Conservation (phyloP, 2,113 vertebrate genomes). For the Sus scrofa region T2T-Sscrofa CM000818.6:53267501-53268000, state of each 20-base stretch:
- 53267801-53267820: not conserved
- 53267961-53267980: not conserved
- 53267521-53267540: not conserved
- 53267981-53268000: conserved; percentile 31
- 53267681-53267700: conserved; percentile 98
- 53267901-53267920: not conserved
- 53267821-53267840: not conserved
- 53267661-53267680: conserved; percentile 98
- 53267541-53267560: conserved; percentile 57
- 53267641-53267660: conserved; percentile 92
- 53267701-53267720: conserved; percentile 99
- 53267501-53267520: conserved; percentile 40
- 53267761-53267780: conserved; percentile 86
- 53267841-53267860: not conserved
- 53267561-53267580: conserved; percentile 42
- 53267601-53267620: not conserved
- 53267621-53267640: not conserved
- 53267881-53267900: not conserved
- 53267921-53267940: not conserved
- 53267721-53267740: conserved; percentile 99
- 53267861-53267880: not conserved
- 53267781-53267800: conserved; percentile 60
- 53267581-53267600: conserved; percentile 4
- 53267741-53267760: conserved; percentile 92
- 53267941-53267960: not conserved